Percentiles rank a stretch among this genome's conserved stretches.
Evolutionary conservation across 2,888 invertebrate species (phyloP).

Genomic region (Callinectes sapidus): DNA sequence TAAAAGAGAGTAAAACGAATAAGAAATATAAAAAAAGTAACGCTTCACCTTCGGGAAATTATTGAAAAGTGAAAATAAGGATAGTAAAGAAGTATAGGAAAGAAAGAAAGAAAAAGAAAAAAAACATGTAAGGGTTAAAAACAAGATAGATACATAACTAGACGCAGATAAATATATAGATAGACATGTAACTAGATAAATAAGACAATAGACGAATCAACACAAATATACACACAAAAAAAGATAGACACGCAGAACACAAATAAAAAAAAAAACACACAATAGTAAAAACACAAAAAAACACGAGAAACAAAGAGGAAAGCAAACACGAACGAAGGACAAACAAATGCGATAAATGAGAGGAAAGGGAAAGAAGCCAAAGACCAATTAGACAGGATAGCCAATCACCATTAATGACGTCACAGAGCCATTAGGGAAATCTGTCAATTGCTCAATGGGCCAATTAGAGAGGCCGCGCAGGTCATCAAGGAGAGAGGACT

Average conservation of each 20-base stretch:
- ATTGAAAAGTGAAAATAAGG: neutral
- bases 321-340: neutral
- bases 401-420: neutral
- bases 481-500: neutral
- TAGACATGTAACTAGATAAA: neutral
- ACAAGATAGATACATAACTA: neutral
- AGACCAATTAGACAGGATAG: neutral
- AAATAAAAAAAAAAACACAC: neutral
- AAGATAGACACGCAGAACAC: neutral
- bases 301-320: neutral
- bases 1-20: neutral
- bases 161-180: neutral
- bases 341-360: too few species aligned
- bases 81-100: neutral
- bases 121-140: neutral
- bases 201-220: neutral
- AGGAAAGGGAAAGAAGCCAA: neutral
- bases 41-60: too few species aligned
- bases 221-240: neutral
- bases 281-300: neutral
- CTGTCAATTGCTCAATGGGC: constrained; percentile 1
- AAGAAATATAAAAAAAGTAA: neutral
- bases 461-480: neutral
- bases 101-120: neutral
- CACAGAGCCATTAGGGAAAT: neutral